Percentiles rank a stretch among this genome's conserved stretches.
Evolutionary conservation across 2,113 vertebrate species (phyloP).

Genomic region (Struthio camelus): DNA sequence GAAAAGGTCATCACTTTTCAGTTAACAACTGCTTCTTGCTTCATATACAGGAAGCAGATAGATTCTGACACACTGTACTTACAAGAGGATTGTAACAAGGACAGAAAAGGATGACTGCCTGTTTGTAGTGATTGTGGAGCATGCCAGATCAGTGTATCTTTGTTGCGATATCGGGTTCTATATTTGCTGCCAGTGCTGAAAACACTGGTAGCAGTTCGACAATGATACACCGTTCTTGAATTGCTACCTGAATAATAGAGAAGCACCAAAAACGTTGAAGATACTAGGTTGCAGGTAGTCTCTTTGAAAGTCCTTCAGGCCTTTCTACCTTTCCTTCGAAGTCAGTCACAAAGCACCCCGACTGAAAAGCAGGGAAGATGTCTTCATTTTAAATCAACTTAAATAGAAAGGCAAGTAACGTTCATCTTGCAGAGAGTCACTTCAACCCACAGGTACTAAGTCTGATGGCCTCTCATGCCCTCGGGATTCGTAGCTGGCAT

Average conservation of each 20-base stretch:
- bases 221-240: accelerated
- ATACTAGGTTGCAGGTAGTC: background rate
- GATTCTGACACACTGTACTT: background rate
- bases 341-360: background rate
- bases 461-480: background rate
- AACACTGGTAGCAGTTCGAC: background rate
- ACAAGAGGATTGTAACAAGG: background rate
- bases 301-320: background rate
- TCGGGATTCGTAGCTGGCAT: background rate
- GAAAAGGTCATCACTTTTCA: conserved; percentile 1
- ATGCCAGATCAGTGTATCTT: background rate
- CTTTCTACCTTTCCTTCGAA: background rate
- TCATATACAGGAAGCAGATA: background rate
- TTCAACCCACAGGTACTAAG: background rate
- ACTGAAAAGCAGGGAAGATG: background rate
- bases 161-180: no score
- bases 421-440: background rate
- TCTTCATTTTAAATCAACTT: background rate
- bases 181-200: accelerated
- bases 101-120: background rate
- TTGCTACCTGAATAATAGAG: background rate
- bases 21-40: background rate
- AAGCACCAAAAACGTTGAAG: background rate
- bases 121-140: background rate
- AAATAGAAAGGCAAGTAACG: background rate